Percentiles rank a stretch among this genome's conserved stretches.
These are phyloP conservation scores for Miniopterus natalensis DNA, from an alignment of 2,113 vertebrate genomes.

Conservation along the genomic window DNA sequence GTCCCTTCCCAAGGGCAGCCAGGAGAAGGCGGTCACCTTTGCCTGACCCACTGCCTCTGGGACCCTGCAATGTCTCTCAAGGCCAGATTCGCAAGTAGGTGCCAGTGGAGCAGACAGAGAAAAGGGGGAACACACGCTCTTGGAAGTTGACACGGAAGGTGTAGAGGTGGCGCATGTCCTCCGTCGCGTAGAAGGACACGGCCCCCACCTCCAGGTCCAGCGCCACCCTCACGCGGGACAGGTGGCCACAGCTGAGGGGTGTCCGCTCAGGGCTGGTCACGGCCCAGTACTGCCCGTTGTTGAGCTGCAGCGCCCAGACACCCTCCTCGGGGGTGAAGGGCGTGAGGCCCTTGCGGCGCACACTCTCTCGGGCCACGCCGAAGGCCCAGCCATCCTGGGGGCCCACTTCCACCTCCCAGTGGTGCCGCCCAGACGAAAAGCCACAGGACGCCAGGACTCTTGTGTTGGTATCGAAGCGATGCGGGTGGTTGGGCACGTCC, in stretches of 20 bases:
- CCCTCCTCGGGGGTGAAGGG: constrained; percentile 89
- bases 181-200: constrained; percentile 87
- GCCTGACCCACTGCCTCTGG: background rate
- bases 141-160: constrained; percentile 88
- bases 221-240: constrained; percentile 84
- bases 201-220: constrained; percentile 89
- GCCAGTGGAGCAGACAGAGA: constrained; percentile 87
- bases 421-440: constrained; percentile 86
- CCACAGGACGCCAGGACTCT: constrained; percentile 85
- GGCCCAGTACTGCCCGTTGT: constrained; percentile 86
- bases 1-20: background rate
- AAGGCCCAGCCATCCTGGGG: constrained; percentile 93
- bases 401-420: constrained; percentile 92
- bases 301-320: constrained; percentile 88
- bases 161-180: constrained; percentile 88
- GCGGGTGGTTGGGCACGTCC: constrained; percentile 84
- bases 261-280: constrained; percentile 88
- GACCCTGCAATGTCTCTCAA: background rate
- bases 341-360: constrained; percentile 88
- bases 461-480: constrained; percentile 88
- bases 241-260: constrained; percentile 70
- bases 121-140: constrained; percentile 88
- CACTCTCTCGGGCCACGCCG: constrained; percentile 91
- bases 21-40: background rate
- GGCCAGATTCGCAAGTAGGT: constrained; percentile 85